These are phyloP conservation scores for Labroides dimidiatus DNA, from an alignment of 2,797 vertebrate genomes.

Conservation along the genomic window DNA sequence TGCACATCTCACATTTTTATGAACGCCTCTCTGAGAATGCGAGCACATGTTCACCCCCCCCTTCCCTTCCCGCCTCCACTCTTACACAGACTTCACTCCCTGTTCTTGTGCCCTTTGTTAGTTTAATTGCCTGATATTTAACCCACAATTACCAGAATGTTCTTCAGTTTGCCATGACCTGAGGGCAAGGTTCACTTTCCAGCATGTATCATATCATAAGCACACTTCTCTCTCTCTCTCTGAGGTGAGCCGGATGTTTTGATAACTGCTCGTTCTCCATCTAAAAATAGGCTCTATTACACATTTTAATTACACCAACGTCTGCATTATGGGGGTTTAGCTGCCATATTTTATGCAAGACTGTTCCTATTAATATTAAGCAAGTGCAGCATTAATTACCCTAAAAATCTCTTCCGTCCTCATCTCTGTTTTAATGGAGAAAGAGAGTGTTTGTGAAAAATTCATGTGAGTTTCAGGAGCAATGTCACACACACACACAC, in stretches of 20 bases:
- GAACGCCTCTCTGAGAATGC: constrained; percentile 31
- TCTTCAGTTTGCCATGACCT: constrained; percentile 52
- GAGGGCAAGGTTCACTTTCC: constrained; percentile 67
- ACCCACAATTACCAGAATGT: constrained; percentile 50
- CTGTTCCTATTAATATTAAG: constrained; percentile 98
- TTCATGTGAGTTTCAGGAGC: constrained; percentile 92
- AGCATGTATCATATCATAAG: constrained; percentile 37
- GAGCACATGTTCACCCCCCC: constrained; percentile 30
- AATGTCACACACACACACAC: constrained; percentile 5
- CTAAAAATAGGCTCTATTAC: constrained; percentile 94
- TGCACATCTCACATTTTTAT: constrained; percentile 45
- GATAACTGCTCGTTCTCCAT: constrained; percentile 46
- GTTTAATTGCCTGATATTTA: constrained; percentile 76
- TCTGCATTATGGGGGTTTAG: constrained; percentile 94
- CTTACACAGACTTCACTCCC: constrained; percentile 21
- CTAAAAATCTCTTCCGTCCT: constrained; percentile 89
- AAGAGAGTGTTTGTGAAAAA: constrained; percentile 87
- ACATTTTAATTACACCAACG: constrained; percentile 94
- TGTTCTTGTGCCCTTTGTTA: constrained; percentile 62
- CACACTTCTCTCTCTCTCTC: constrained; percentile 4
- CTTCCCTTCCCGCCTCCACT: neutral
- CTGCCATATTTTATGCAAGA: constrained; percentile 97
- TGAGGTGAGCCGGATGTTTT: constrained; percentile 62
- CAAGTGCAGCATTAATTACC: constrained; percentile 98
- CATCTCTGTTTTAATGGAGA: constrained; percentile 86